Conservation (phyloP, 2,888 invertebrate species). For the Cantharis rufa region DNA sequence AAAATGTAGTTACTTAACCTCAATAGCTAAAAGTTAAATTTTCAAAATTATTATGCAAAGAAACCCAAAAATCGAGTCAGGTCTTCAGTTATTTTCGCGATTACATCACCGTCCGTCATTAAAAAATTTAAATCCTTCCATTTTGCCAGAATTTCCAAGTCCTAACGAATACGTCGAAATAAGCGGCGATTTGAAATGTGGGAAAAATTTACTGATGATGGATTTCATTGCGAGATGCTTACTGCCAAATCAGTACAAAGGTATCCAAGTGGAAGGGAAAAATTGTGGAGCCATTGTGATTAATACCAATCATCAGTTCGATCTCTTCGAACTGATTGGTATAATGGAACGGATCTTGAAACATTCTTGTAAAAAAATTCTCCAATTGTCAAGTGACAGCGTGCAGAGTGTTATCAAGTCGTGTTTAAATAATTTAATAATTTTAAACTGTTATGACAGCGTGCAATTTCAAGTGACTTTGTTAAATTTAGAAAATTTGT, state of each 20-base stretch:
- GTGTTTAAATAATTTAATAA: slow-evolving; percentile 49
- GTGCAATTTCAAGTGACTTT: slow-evolving; percentile 50
- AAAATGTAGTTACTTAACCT: background rate
- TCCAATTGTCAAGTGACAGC: slow-evolving; percentile 12
- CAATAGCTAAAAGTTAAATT: background rate
- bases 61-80: slow-evolving; percentile 36
- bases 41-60: background rate
- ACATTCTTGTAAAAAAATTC: slow-evolving; percentile 33
- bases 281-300: slow-evolving; percentile 56
- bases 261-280: slow-evolving; percentile 52
- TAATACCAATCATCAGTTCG: slow-evolving; percentile 59
- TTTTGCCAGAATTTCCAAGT: slow-evolving; percentile 42
- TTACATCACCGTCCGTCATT: slow-evolving; percentile 30
- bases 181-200: slow-evolving; percentile 54
- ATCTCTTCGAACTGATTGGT: slow-evolving; percentile 49
- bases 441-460: slow-evolving; percentile 53
- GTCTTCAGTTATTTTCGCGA: slow-evolving; percentile 35
- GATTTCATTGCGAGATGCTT: slow-evolving; percentile 58
- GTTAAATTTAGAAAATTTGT: slow-evolving; percentile 50
- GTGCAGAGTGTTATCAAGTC: slow-evolving; percentile 41
- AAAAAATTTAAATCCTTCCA: slow-evolving; percentile 26
- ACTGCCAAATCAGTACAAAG: slow-evolving; percentile 48
- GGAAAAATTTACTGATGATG: slow-evolving; percentile 57
- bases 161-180: slow-evolving; percentile 58
- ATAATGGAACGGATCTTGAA: slow-evolving; percentile 49